Base-by-base conservation (phyloP, 2,797 vertebrate genomes). In the Thalassophryne amazonica region DNA sequence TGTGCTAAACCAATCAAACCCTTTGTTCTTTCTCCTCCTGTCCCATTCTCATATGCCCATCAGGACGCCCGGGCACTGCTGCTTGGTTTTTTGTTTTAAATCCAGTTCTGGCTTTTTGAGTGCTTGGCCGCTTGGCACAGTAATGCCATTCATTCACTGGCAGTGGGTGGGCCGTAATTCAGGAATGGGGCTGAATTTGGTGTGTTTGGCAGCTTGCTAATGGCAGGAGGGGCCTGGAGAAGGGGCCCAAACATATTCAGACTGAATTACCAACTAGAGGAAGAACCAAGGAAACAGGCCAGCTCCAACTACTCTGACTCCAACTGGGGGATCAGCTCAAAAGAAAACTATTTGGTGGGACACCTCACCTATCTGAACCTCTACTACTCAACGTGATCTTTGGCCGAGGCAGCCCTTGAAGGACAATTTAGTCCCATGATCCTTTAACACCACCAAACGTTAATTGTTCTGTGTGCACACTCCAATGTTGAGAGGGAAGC, bases 201-300 rank as follows among this genome's bases (percentile, higher is more conserved):
- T 73, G 69, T 69, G 55, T 80, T 84, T 86, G 84, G 82, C 80
- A 84, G 58, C 41, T 73, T 73, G 64, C 74, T 71, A 82, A 85
- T 78, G 76, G 66, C 57, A 76, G 69, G 70, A 82, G 86, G 81
- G 86, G 83, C 74, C 78, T 68, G 13, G 36, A 42, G 53, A 72
- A 77, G 67, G 78, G 79, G 51, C 54, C 63, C 48, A 35, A 81
- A 76, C 76, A 81, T 38, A 78, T 83, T 82, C 72, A 79, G 64
- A 50, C 51, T 50, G 53, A 78, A 75, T 81, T 62, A 58, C 55
- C 69, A 60, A 65, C 73, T 60, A 46, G 54, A 77, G 65, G 72
- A 63, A 76, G 53, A 65, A 69, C 82, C 43, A 76, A 58, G 53
- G 68, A 74, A 81, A 63, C 71, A 65, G 84, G 66, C 76, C 35